Percentiles rank a stretch among this genome's conserved stretches.
These are phyloP conservation scores for Platycercus adscitus DNA, from an alignment of 2,113 vertebrate species.

Conservation along the genomic window DNA sequence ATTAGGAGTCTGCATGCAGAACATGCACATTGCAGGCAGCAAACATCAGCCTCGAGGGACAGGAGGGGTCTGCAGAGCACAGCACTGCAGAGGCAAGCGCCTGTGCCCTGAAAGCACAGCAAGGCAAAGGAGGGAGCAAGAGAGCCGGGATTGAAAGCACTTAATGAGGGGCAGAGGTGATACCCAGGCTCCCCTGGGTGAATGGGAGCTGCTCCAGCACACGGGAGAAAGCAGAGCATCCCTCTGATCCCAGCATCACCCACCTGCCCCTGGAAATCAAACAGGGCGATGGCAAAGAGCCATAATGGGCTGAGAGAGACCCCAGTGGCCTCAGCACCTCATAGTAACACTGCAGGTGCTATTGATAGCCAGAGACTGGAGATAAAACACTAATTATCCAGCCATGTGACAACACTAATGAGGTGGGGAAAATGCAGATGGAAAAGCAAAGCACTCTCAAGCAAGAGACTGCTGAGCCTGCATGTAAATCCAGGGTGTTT, in stretches of 20 bases:
- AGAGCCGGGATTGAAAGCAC: not conserved
- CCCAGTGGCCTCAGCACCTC: not conserved
- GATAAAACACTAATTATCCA: not conserved
- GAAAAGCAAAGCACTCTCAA: not conserved
- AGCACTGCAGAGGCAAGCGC: not conserved
- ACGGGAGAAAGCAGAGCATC: not conserved
- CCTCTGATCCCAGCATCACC: not conserved
- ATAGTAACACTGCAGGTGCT: accelerated
- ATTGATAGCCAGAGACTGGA: not conserved
- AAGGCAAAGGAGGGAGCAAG: not conserved
- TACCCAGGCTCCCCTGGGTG: accelerated
- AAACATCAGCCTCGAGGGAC: not conserved
- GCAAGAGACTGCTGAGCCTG: not conserved
- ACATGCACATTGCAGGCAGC: accelerated
- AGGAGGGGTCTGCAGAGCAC: not conserved
- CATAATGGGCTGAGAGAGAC: accelerated
- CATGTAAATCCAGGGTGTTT: accelerated
- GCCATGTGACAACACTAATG: accelerated
- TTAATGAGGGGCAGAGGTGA: not conserved
- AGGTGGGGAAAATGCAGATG: not conserved
- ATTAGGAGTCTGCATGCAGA: accelerated
- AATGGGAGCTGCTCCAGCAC: not conserved
- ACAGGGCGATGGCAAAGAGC: accelerated
- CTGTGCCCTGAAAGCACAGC: not conserved
- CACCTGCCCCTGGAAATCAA: not conserved